Conservation (phyloP, 2,113 vertebrate genomes). For the Ornithorhynchus anatinus region DNA sequence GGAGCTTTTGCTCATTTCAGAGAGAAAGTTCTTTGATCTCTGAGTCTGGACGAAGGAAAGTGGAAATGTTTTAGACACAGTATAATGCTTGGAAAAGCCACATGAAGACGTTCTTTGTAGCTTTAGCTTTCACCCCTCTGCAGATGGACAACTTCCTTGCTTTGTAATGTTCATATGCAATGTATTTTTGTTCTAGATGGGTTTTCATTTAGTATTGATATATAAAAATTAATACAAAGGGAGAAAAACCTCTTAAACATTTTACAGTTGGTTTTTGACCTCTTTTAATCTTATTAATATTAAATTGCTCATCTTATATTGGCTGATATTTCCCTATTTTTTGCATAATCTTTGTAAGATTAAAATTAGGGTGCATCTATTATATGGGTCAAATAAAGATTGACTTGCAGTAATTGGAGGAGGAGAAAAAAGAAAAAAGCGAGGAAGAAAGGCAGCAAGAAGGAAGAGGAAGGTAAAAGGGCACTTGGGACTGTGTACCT, state of each 20-base stretch:
- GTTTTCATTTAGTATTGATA: constrained; percentile 36
- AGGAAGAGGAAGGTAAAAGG: too few relatives aligned
- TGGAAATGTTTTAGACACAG: constrained; percentile 76
- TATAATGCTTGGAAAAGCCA: constrained; percentile 75
- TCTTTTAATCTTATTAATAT: background rate
- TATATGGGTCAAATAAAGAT: too few relatives aligned
- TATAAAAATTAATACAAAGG: constrained; percentile 49
- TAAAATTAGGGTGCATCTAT: too few relatives aligned
- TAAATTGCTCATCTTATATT: too few relatives aligned
- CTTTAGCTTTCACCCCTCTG: constrained; percentile 69
- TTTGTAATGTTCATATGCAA: constrained; percentile 62
- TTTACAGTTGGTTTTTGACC: background rate
- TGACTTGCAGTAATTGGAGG: too few relatives aligned
- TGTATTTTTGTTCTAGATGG: constrained; percentile 18
- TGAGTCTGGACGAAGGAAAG: constrained; percentile 64
- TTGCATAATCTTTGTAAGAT: too few relatives aligned
- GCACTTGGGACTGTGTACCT: too few relatives aligned
- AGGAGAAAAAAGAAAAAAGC: too few relatives aligned
- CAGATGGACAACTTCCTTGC: constrained; percentile 73
- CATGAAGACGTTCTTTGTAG: constrained; percentile 81
- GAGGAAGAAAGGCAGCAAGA: too few relatives aligned
- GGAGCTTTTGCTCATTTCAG: constrained; percentile 77
- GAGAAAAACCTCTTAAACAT: constrained; percentile 46
- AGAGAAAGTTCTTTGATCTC: constrained; percentile 79
- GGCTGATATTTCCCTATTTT: too few relatives aligned